Evolutionary conservation across 2,888 invertebrate genomes (phyloP).

Genomic region (Spodoptera exigua): DNA sequence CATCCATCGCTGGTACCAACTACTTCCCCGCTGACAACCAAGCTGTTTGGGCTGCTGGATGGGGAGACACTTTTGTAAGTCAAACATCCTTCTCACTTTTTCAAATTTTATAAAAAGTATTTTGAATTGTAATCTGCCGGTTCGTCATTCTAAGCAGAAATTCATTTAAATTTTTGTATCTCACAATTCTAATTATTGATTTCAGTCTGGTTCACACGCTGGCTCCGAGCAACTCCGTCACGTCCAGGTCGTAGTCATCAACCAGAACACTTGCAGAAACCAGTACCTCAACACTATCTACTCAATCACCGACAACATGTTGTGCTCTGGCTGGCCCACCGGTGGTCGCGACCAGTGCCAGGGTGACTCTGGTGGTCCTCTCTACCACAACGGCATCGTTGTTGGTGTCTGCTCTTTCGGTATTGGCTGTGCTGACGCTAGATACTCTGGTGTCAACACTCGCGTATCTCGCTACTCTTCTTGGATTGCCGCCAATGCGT

Average conservation of each 20-base stretch:
- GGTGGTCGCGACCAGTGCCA: too few species aligned
- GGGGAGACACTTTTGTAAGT: constrained; percentile 59
- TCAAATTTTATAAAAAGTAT: too few species aligned
- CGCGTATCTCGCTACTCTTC: constrained; percentile 67
- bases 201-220: too few species aligned
- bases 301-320: constrained; percentile 65
- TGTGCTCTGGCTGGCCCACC: constrained; percentile 59
- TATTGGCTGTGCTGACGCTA: constrained; percentile 55
- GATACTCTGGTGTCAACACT: constrained; percentile 67
- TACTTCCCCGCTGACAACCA: constrained; percentile 56
- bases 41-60: constrained; percentile 70
- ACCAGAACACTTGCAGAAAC: constrained; percentile 42
- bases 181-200: too few species aligned
- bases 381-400: constrained; percentile 70
- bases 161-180: too few species aligned
- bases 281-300: constrained; percentile 52
- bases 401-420: constrained; percentile 66
- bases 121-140: too few species aligned
- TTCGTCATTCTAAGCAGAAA: too few species aligned
- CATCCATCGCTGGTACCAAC: constrained; percentile 63
- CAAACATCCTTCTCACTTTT: too few species aligned
- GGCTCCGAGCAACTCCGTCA: too few species aligned
- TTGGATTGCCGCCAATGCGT: constrained; percentile 72
- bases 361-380: constrained; percentile 15
- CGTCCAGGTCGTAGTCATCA: not conserved